A percentile compares a stretch with the other conserved stretches of the same genome.
Conservation (phyloP, 37 sponge, comb jelly and placozoan species). For the Crambe crambe region DNA sequence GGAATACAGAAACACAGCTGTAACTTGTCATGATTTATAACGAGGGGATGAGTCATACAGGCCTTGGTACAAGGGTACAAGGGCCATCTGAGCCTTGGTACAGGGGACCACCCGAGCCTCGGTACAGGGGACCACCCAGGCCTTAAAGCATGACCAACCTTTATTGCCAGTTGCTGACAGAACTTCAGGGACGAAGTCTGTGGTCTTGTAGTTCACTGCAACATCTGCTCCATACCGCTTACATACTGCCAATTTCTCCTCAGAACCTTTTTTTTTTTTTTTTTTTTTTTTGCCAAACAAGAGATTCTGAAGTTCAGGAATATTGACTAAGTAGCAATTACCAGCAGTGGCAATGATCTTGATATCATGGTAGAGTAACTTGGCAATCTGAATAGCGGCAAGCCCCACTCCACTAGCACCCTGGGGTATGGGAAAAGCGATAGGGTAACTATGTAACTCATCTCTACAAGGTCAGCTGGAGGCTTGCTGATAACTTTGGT, state of each 20-base stretch:
- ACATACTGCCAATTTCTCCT: slow-evolving; percentile 73
- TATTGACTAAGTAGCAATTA: too few species aligned
- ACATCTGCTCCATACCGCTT: slow-evolving; percentile 71
- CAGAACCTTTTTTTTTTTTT: too few species aligned
- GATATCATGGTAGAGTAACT: slow-evolving; percentile 41
- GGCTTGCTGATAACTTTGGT: background rate
- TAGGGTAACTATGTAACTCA: background rate
- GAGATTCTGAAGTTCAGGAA: too few species aligned
- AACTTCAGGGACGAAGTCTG: slow-evolving; percentile 80
- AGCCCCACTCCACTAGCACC: slow-evolving; percentile 88
- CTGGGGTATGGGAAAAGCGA: slow-evolving; percentile 20
- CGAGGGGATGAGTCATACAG: background rate
- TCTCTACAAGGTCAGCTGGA: background rate
- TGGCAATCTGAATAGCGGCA: slow-evolving; percentile 79
- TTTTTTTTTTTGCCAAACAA: too few species aligned
- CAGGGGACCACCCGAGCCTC: too few species aligned
- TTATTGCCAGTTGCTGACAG: slow-evolving; percentile 54
- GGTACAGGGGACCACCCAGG: too few species aligned
- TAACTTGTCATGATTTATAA: background rate
- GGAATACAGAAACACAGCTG: background rate
- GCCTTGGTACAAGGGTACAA: too few species aligned
- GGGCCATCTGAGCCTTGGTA: too few species aligned
- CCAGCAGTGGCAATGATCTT: slow-evolving; percentile 77
- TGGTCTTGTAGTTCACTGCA: slow-evolving; percentile 74
- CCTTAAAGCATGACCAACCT: too few species aligned